Conservation (phyloP, 2,113 vertebrate genomes). For the Chrysochloris asiatica region DNA sequence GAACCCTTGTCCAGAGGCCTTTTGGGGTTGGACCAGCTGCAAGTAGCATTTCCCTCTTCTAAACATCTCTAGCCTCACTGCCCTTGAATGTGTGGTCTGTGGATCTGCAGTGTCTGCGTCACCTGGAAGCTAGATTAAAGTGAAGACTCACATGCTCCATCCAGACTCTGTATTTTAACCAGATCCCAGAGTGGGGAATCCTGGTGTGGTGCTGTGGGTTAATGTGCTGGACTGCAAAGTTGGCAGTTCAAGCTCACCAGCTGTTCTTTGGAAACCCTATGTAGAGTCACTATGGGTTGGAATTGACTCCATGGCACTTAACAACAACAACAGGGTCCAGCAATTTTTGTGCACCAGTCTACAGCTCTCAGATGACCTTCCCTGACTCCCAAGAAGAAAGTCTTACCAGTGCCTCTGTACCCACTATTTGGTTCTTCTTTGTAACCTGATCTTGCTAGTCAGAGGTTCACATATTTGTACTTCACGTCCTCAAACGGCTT, state of each 20-base stretch:
- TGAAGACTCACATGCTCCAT: rapidly evolving
- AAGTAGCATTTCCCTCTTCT: neutral
- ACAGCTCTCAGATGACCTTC: neutral
- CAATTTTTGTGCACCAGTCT: rapidly evolving
- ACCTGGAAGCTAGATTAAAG: rapidly evolving
- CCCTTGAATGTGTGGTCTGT: neutral
- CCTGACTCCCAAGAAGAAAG: rapidly evolving
- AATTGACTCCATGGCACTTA: no score
- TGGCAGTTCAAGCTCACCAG: no score
- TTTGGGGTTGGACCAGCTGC: no score
- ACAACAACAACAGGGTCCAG: rapidly evolving
- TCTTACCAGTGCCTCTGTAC: rapidly evolving
- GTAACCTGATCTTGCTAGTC: neutral
- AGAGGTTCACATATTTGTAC: neutral
- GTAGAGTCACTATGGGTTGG: no score
- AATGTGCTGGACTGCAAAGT: no score
- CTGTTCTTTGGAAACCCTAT: no score
- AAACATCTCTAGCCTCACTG: rapidly evolving
- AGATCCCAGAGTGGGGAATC: no score
- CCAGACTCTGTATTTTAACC: rapidly evolving
- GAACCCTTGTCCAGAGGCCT: neutral
- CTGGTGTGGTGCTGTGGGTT: no score
- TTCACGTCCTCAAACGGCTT: neutral
- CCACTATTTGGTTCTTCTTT: neutral
- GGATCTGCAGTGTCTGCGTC: rapidly evolving